Conservation (phyloP, 2,888 invertebrate species). For the Zhuqinia jingwanae region DNA sequence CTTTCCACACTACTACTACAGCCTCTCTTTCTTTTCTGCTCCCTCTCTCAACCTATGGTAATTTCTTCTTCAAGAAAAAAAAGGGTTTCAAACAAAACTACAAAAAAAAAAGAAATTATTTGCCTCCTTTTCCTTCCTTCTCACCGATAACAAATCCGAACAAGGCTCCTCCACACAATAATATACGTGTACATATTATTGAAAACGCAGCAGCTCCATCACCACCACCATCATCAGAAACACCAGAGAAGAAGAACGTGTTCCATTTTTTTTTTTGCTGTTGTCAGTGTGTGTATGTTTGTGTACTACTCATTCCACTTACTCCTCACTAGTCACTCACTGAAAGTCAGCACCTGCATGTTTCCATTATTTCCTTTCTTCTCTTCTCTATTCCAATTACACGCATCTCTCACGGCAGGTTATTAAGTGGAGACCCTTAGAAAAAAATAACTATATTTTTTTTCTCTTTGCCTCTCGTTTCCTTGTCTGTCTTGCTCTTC, state of each 20-base stretch:
- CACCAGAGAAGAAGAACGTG: background rate
- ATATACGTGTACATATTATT: background rate
- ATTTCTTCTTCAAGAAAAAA: constrained; percentile 49
- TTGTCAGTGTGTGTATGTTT: background rate
- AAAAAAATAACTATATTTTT: constrained; percentile 56
- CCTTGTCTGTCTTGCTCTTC: background rate
- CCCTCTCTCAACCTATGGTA: constrained; percentile 20
- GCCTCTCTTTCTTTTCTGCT: no score
- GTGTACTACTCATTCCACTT: constrained; percentile 20
- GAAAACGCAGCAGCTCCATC: background rate
- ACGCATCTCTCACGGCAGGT: constrained; percentile 66
- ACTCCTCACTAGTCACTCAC: background rate
- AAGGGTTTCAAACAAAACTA: background rate
- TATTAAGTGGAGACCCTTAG: constrained; percentile 66
- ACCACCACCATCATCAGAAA: no score
- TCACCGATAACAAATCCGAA: constrained; percentile 8
- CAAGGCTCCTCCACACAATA: background rate
- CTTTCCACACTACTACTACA: no score
- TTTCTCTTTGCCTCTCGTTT: no score
- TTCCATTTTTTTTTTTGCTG: constrained; percentile 7
- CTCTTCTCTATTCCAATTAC: constrained; percentile 57
- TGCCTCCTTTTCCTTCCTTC: constrained; percentile 20
- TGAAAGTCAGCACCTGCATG: constrained; percentile 60
- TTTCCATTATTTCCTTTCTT: constrained; percentile 47
- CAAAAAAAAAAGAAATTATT: constrained; percentile 39